Evolutionary conservation across 2,888 invertebrate genomes (phyloP).

Genomic region (Germaria angustata): DNA sequence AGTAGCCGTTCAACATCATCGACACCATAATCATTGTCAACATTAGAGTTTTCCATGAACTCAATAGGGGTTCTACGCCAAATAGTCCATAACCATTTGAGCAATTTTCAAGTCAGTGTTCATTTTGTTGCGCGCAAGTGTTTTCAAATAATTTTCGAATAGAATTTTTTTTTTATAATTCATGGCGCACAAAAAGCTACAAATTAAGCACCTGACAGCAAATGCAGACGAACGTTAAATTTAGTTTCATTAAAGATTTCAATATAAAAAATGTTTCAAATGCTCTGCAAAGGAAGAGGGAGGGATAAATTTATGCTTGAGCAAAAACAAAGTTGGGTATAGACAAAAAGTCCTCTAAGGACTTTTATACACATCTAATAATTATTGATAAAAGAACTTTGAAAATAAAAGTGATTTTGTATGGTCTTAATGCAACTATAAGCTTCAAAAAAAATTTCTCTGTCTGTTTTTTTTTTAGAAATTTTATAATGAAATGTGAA

Average conservation of each 20-base stretch:
- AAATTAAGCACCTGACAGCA: background rate
- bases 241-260: background rate
- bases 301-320: background rate
- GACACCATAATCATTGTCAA: background rate
- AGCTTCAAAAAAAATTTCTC: too few relatives aligned
- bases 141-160: background rate
- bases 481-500: too few relatives aligned
- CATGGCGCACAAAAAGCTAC: background rate
- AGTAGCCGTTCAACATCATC: slow-evolving; percentile 24
- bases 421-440: too few relatives aligned
- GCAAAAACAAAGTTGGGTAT: background rate
- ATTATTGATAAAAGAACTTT: too few relatives aligned
- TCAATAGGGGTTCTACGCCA: background rate
- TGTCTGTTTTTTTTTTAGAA: too few relatives aligned
- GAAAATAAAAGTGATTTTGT: too few relatives aligned
- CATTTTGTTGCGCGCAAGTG: background rate
- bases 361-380: too few relatives aligned
- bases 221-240: background rate
- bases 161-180: background rate
- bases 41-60: background rate
- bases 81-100: slow-evolving; percentile 4
- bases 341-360: background rate
- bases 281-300: background rate
- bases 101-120: slow-evolving; percentile 6
- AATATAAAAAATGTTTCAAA: background rate